phyloP scores from a whole-genome alignment of 2,888 invertebrate genomes.

The Volucella zonaria region DNA sequence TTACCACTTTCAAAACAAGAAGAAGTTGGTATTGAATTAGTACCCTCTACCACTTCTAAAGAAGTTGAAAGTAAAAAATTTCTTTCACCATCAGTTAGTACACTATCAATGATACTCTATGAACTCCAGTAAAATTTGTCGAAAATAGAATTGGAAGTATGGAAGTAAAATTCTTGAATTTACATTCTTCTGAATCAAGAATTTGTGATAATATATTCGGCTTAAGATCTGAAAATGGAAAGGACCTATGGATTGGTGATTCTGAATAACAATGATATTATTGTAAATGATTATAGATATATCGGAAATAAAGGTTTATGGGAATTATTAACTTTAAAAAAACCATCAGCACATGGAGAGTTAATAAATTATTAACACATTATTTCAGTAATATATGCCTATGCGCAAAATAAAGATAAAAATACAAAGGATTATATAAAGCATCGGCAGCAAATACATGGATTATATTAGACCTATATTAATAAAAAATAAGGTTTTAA shows the following conservation, averaged over 20 bases:
- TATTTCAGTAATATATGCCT: slow-evolving; percentile 19
- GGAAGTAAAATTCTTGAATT: slow-evolving; percentile 13
- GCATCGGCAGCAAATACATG: too few relatives aligned
- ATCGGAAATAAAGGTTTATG: slow-evolving; percentile 4
- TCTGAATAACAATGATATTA: neutral
- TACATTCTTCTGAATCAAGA: neutral
- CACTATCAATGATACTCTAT: neutral
- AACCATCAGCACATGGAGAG: neutral
- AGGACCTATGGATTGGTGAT: slow-evolving; percentile 25
- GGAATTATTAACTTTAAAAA: too few relatives aligned
- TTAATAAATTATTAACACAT: slow-evolving; percentile 24
- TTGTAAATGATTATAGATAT: slow-evolving; percentile 12
- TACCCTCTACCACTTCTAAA: neutral
- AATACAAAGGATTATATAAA: too few relatives aligned
- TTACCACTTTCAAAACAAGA: neutral
- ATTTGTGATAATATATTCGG: slow-evolving; percentile 22
- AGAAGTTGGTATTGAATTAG: neutral
- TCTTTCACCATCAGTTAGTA: neutral
- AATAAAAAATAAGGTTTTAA: too few relatives aligned
- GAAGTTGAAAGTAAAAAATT: neutral
- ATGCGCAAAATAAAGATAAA: too few relatives aligned
- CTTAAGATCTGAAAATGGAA: slow-evolving; percentile 17
- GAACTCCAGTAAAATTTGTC: slow-evolving; percentile 3
- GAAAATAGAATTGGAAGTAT: slow-evolving; percentile 21
- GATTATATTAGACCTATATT: too few relatives aligned